Base-by-base conservation (phyloP, 2,113 vertebrate species). In the Charina bottae region DNA sequence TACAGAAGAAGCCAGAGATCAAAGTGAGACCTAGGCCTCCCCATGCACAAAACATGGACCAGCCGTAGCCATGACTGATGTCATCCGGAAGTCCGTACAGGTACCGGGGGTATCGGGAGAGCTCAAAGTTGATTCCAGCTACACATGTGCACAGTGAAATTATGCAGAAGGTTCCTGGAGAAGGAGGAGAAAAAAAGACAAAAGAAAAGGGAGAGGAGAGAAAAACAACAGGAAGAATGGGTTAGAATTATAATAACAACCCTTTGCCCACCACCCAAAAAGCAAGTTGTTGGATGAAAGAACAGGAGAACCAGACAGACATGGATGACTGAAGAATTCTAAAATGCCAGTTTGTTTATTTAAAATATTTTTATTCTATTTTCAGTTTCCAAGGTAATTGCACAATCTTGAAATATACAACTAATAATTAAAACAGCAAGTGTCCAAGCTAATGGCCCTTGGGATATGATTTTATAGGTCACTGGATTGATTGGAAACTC, bases 41-140 rank as follows among this genome's bases (percentile, higher is more conserved):
- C 99, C 99, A 99, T 0, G 99, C 99, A 96, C 98, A 99, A 98
- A 99, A 99, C 99, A 99, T 99, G 94, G 99, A 99, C 99, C 99
- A 99, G 96, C 99, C 99, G 19, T 99, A 99, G 95, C 99, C 99
- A 0, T 99, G 99, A 97, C 98, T 98, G 96, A 99, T 99, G 97
- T 99, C 99, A 1, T 99, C 99, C 0, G 99, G 98, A 78, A 99
- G 98, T 96, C 99, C 98, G 0, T 99, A 99, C 96, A 99, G 97
- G 97, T 99, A 98, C 88, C 98, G 98, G 0, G 99, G 99, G 92
- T 98, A 99, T 90, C 99, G 99, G 62, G 99, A 99, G 7, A 99
- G 98, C 98, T 99, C 99, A 0, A 99, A 99, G 98, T 99, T 99
- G 97, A 99, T 99, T 96, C 98, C 99, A 12, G 99, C 99, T 93